Evolutionary conservation across 2,888 invertebrate species (phyloP).

Genomic region (Orchesella flavescens): DNA sequence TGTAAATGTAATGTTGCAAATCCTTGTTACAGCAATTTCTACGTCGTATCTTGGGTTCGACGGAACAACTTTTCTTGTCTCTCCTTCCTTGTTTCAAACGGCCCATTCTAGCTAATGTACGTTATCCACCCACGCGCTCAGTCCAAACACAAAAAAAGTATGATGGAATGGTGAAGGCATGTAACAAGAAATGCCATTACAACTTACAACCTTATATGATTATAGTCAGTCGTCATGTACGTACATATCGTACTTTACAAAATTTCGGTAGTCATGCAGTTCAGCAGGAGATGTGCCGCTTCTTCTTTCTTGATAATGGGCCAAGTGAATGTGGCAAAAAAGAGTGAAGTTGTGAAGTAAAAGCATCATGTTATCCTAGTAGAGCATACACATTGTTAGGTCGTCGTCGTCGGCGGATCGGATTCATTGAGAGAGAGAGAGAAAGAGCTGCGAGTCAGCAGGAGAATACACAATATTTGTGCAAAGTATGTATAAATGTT

Average conservation of each 20-base stretch:
- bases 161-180: not conserved
- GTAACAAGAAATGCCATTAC: slow-evolving; percentile 37
- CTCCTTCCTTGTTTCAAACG: slow-evolving; percentile 13
- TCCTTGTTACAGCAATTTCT: too few relatives aligned
- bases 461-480: not conserved
- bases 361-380: slow-evolving; percentile 39
- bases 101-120: not conserved
- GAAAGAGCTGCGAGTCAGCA: not conserved
- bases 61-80: not conserved
- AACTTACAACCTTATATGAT: not conserved
- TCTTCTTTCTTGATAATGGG: slow-evolving; percentile 43
- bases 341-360: slow-evolving; percentile 29
- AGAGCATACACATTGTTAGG: slow-evolving; percentile 9
- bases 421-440: slow-evolving; percentile 38
- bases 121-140: slow-evolving; percentile 49
- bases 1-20: not conserved
- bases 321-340: slow-evolving; percentile 56
- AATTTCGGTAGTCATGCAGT: not conserved
- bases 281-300: not conserved
- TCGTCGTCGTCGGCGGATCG: slow-evolving; percentile 11
- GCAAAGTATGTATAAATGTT: not conserved
- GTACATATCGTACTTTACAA: slow-evolving; percentile 19
- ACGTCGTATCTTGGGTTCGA: not conserved
- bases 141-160: not conserved
- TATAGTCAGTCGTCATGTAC: slow-evolving; percentile 38